Base-by-base conservation (phyloP, 1,140 invertebrate genomes). In the Aethina tumida region DNA sequence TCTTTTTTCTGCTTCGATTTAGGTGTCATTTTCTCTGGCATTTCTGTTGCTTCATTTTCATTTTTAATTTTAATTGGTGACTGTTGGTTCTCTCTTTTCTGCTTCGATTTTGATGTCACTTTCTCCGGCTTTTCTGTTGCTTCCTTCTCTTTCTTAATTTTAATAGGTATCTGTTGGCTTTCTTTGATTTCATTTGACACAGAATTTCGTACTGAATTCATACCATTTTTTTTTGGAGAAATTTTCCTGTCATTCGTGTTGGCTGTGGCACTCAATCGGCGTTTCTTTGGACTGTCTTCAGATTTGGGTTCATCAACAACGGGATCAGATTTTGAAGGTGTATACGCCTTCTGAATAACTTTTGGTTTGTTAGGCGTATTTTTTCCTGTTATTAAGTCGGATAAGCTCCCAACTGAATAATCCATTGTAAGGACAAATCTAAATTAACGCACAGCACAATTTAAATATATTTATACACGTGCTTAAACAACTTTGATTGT, bases 311-410 rank as follows among this genome's bases (percentile, higher is more conserved):
- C 9, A 15, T n/a, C 9, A 21, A 22, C 10, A 29, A 8, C 16
- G 1, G 12, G 10, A 10, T 32, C 24, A 6, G 24, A 7, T 43
- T 38, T 24, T 5, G 5, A 19, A 22, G 4, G 10, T 33, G 12
- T 19, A 9, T 43, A 26, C 10, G 18, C 18, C 41, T 35, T 47
- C 41, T 41, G 38, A 4, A 53, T 21, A 4, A 55, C 33, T 42
- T 51, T 49, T 9, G 33, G 27, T 40, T 53, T 52, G 30, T 53
- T 52, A 7, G 39, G 26, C 6, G 47, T 43, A 8, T 52, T 46
- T 16, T 30, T 31, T 14, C 51, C 53, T 17, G 51, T 45, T 39
- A 55, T 53, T 31, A 55, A 38, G 24, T 51, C 53, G n/a, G 53
- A 47, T 35, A 55, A 32, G 48, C 53, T 55, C 15, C 53, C 53